phyloP scores from a whole-genome alignment of 2,888 invertebrate species.

The Conomelus anceps region DNA sequence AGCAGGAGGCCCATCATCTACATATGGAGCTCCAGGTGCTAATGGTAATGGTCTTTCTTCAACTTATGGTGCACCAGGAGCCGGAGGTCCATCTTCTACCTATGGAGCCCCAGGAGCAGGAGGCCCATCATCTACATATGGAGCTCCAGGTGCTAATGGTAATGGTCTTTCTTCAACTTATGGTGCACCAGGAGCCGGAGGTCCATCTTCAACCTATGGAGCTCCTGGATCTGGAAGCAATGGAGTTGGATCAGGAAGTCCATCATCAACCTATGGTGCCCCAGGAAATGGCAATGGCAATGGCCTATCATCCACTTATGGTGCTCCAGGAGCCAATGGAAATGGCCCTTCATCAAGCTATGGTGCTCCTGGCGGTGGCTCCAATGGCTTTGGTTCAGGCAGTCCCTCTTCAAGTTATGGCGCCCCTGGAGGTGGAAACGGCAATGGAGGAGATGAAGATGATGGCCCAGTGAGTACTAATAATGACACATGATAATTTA shows the following conservation, averaged over 20 bases:
- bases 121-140: slow-evolving; percentile 5
- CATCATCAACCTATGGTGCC: slow-evolving; percentile 31
- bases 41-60: slow-evolving; percentile 1
- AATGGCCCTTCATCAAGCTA: slow-evolving; percentile 4
- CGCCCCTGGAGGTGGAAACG: slow-evolving; percentile 20
- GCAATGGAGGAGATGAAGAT: slow-evolving; percentile 41
- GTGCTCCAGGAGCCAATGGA: slow-evolving; percentile 28
- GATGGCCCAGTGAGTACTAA: slow-evolving; percentile 41
- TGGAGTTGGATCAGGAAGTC: slow-evolving; percentile 19
- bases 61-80: slow-evolving; percentile 17
- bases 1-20: slow-evolving; percentile 17
- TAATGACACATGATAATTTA: neutral
- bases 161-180: slow-evolving; percentile 20
- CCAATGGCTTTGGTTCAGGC: slow-evolving; percentile 8
- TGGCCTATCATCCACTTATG: slow-evolving; percentile 8
- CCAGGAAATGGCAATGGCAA: slow-evolving; percentile 22
- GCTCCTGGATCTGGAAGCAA: slow-evolving; percentile 20
- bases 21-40: slow-evolving; percentile 27
- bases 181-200: slow-evolving; percentile 19
- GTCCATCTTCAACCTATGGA: slow-evolving; percentile 30
- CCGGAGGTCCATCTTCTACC: slow-evolving; percentile 13
- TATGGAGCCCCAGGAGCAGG: slow-evolving; percentile 22
- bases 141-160: slow-evolving; percentile 28
- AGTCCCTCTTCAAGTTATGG: slow-evolving; percentile 17
- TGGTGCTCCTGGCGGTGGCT: slow-evolving; percentile 21